Evolutionary conservation across 2,888 invertebrate genomes (phyloP).

Genomic region (Heliconius erato): DNA sequence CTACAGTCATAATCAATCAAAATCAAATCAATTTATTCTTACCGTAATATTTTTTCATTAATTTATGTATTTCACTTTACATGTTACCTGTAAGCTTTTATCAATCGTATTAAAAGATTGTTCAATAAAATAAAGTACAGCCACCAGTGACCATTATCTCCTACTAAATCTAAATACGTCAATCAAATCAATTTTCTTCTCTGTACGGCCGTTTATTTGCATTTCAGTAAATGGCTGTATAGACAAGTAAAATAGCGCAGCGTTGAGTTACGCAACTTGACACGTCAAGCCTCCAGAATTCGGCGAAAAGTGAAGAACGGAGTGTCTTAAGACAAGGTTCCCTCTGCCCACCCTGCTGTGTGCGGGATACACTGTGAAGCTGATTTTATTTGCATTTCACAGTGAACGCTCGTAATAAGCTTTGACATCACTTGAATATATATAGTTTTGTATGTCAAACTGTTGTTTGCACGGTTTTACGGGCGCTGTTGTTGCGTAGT

Average conservation of each 20-base stretch:
- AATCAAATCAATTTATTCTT: too few species aligned
- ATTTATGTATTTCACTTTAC: background rate
- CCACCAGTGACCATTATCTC: background rate
- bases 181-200: constrained; percentile 1
- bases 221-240: background rate
- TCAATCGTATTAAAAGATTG: background rate
- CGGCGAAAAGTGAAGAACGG: too few species aligned
- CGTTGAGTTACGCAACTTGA: too few species aligned
- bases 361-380: too few species aligned
- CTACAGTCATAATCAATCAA: too few species aligned
- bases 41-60: background rate
- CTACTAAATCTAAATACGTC: background rate
- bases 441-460: constrained; percentile 8
- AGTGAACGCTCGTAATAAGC: background rate
- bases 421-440: constrained; percentile 10
- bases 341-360: too few species aligned
- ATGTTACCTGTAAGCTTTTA: background rate
- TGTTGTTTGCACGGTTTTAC: constrained; percentile 15
- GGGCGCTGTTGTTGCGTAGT: constrained; percentile 3
- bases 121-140: background rate
- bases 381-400: background rate
- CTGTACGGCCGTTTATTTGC: background rate
- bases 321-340: too few species aligned
- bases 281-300: too few species aligned
- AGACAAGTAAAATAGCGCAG: background rate